phyloP scores from a whole-genome alignment of 1,140 invertebrate genomes.

The Hyposmocoma kahamanoa region DNA sequence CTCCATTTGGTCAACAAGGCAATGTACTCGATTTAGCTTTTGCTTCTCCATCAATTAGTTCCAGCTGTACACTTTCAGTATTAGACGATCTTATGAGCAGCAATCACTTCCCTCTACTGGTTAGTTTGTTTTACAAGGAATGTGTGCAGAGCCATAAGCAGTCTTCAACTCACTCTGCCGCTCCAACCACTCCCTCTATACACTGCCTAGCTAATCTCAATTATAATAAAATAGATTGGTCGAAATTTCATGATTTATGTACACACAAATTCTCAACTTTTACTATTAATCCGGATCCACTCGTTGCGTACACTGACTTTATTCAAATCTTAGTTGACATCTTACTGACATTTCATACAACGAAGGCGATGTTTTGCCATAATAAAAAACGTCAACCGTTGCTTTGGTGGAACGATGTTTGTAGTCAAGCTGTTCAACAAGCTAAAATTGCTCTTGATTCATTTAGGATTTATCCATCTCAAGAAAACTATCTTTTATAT shows the following conservation, averaged over 20 bases:
- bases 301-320: background rate
- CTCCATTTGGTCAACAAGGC: background rate
- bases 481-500: background rate
- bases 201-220: too few relatives aligned
- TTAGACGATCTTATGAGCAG: background rate
- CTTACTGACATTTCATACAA: background rate
- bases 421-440: background rate
- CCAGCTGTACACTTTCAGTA: background rate
- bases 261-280: background rate
- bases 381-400: background rate
- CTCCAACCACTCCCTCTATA: too few relatives aligned
- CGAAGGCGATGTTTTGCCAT: background rate
- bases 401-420: background rate
- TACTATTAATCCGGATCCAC: background rate
- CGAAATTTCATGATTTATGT: background rate
- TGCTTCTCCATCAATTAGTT: background rate
- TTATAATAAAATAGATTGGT: background rate
- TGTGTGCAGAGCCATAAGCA: too few relatives aligned
- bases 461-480: background rate
- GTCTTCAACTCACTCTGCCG: background rate
- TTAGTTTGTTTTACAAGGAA: too few relatives aligned
- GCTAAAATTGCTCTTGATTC: background rate
- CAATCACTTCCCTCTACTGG: background rate
- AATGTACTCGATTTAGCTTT: constrained; percentile 1
- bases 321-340: background rate